Conservation (phyloP, 1,140 invertebrate genomes). For the Glossosoma conforme region DNA sequence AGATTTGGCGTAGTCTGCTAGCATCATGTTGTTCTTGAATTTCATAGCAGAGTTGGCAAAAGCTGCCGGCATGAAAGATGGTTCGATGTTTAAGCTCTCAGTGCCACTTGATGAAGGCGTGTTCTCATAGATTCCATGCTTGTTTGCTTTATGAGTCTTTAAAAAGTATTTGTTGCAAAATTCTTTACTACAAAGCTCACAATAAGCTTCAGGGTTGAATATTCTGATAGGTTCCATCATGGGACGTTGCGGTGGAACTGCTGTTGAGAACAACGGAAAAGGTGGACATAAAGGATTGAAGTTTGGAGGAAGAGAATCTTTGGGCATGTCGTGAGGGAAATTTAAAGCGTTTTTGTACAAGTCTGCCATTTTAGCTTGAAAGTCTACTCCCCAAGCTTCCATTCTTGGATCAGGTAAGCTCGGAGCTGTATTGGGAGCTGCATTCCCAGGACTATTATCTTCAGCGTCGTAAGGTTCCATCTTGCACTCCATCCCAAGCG, state of each 20-base stretch:
- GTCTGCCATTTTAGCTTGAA: slow-evolving; percentile 50
- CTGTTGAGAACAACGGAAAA: slow-evolving; percentile 33
- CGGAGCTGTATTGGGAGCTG: slow-evolving; percentile 6
- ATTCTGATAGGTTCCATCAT: slow-evolving; percentile 70
- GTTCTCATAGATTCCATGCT: slow-evolving; percentile 82
- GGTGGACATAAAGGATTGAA: slow-evolving; percentile 42
- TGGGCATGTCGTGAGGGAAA: slow-evolving; percentile 41
- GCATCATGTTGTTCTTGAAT: slow-evolving; percentile 34
- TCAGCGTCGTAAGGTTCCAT: slow-evolving; percentile 28
- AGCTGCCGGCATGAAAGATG: slow-evolving; percentile 39
- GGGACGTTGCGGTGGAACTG: slow-evolving; percentile 52
- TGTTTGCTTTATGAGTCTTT: slow-evolving; percentile 95
- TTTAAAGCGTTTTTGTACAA: slow-evolving; percentile 49
- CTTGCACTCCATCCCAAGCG: slow-evolving; percentile 23
- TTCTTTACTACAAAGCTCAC: slow-evolving; percentile 96
- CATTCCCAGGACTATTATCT: slow-evolving; percentile 21
- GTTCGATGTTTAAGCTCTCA: slow-evolving; percentile 38
- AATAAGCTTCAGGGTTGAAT: slow-evolving; percentile 94
- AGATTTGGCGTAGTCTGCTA: slow-evolving; percentile 34
- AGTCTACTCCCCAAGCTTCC: slow-evolving; percentile 34
- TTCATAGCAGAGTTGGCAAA: slow-evolving; percentile 32
- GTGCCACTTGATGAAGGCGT: slow-evolving; percentile 44
- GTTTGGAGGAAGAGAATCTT: slow-evolving; percentile 36
- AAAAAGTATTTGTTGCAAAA: slow-evolving; percentile 99
- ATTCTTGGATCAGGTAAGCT: slow-evolving; percentile 22